These are phyloP conservation scores for Oryzias javanicus DNA, from an alignment of 2,113 vertebrate genomes.

Conservation along the genomic window DNA sequence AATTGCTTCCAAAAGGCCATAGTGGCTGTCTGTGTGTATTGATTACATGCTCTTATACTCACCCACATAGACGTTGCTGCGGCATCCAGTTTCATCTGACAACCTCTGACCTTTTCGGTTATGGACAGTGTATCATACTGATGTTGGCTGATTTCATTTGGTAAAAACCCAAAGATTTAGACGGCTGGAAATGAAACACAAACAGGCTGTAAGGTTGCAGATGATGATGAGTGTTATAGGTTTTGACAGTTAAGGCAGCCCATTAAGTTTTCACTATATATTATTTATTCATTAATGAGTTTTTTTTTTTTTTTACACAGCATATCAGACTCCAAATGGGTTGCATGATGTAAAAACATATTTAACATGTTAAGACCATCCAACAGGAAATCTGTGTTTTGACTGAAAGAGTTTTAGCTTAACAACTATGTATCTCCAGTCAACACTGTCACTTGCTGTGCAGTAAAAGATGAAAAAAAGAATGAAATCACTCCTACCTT, in stretches of 20 bases:
- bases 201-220: constrained; percentile 3
- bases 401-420: constrained; percentile 36
- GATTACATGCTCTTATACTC: constrained; percentile 57
- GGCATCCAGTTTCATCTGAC: constrained; percentile 62
- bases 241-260: constrained; percentile 34
- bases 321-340: constrained; percentile 13
- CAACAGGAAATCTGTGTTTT: constrained; percentile 40
- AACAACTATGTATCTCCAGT: constrained; percentile 35
- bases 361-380: constrained; percentile 28
- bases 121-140: constrained; percentile 1
- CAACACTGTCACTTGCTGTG: constrained; percentile 43
- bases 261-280: constrained; percentile 24
- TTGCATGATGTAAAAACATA: constrained; percentile 32
- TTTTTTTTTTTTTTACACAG: constrained; percentile 7
- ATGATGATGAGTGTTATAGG: constrained; percentile 25
- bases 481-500: constrained; percentile 56
- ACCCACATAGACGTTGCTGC: constrained; percentile 62
- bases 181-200: no score
- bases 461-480: constrained; percentile 52
- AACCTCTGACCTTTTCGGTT: constrained; percentile 57
- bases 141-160: not conserved
- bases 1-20: constrained; percentile 50
- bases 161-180: no score
- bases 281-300: constrained; percentile 40
- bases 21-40: constrained; percentile 52